Base-by-base conservation (phyloP, 2,113 vertebrate genomes). In the Lophochroa leadbeateri region DNA sequence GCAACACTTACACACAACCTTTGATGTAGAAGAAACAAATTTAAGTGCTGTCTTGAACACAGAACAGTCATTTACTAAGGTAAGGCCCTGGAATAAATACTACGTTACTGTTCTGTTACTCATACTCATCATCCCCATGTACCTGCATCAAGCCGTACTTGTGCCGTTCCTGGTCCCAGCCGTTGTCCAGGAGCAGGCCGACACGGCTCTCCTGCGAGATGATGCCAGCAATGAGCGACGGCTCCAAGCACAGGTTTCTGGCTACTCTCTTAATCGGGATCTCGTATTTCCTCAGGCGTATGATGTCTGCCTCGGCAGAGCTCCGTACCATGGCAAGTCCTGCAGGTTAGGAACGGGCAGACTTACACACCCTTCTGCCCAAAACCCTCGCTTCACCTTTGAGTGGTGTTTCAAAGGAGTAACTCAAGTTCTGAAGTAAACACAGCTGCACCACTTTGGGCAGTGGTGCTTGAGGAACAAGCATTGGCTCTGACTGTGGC, bases 81-180 rank as follows among this genome's bases (percentile, higher is more conserved):
- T 15, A 25, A 81, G 41, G 52, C 55, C 35, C n/a, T 64, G 47
- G 28, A 31, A 25, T 25, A 13, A 25, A 52, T 35, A 8, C 10
- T 9, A 7, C 10, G 0, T 33, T 12, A 1, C 33, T 25, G 19
- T 28, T 55, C 64, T 50, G 23, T 10, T 43, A n/a, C 58, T 60
- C 47, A 12, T 1, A 0, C 17, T 37, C 16, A 31, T 74, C 18
- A 6, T 10, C 39, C 28, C 1, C 1, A 9, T n/a, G 52, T 94
- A 98, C 98, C 98, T 98, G 98, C 91, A 98, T 97, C 86, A 98
- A 87, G 53, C 97, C 97, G 4, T 97, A 97, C 23, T 67, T 96
- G 17, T 95, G 92, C 3, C 33, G 96, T 1, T 50, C 29, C 25
- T 86, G 97, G 53, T 97, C 90, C 94, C 97, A 98, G 39, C 96